Conservation (phyloP, 2,888 invertebrate species). For the Eupithecia centaureata region DNA sequence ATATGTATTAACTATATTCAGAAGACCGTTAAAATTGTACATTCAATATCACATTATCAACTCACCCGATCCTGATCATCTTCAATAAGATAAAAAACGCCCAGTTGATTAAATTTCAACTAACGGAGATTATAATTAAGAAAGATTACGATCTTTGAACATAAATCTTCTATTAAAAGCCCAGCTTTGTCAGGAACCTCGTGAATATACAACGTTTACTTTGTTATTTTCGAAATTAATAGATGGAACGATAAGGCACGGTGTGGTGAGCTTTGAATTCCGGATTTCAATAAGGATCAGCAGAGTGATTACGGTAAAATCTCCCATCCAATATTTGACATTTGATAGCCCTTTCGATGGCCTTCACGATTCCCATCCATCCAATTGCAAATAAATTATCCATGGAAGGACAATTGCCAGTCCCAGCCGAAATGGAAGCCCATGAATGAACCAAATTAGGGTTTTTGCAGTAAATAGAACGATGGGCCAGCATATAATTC, state of each 20-base stretch:
- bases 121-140: slow-evolving; percentile 64
- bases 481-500: no score
- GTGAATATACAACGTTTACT: slow-evolving; percentile 33
- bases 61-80: slow-evolving; percentile 25
- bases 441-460: no score
- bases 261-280: slow-evolving; percentile 20
- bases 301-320: background rate
- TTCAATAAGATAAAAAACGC: slow-evolving; percentile 28
- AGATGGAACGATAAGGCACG: slow-evolving; percentile 31
- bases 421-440: background rate
- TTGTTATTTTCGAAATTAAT: slow-evolving; percentile 31
- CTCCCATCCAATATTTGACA: no score
- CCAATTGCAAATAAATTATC: no score
- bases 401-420: no score
- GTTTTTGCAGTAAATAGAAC: no score
- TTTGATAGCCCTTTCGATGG: no score
- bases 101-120: slow-evolving; percentile 68
- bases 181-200: slow-evolving; percentile 30
- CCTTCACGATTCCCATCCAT: no score
- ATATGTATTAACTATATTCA: no score
- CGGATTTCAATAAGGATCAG: slow-evolving; percentile 7
- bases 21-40: slow-evolving; percentile 43
- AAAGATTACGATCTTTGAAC: slow-evolving; percentile 51
- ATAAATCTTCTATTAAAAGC: slow-evolving; percentile 53
- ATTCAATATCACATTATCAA: slow-evolving; percentile 42